Evolutionary conservation across 2,797 vertebrate species (phyloP).

Genomic region (Xiphophorus birchmanni): DNA sequence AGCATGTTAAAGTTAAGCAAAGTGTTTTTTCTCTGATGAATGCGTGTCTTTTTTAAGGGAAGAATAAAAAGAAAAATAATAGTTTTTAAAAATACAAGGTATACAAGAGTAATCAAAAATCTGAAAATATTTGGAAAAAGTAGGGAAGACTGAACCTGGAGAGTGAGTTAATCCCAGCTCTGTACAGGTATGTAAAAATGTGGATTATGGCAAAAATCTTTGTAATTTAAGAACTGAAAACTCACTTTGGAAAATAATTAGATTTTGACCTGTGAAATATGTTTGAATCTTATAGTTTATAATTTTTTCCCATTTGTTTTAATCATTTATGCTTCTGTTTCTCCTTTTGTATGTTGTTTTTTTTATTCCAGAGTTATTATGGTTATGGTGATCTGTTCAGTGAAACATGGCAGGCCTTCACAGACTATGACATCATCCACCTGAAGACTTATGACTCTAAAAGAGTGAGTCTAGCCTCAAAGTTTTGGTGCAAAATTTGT

Average conservation of each 20-base stretch:
- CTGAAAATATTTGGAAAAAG: background rate
- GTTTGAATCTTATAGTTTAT: background rate
- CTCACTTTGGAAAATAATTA: background rate
- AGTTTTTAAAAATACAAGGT: background rate
- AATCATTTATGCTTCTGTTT: slow-evolving; percentile 28
- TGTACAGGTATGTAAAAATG: background rate
- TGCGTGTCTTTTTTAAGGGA: background rate
- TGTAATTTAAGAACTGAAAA: background rate
- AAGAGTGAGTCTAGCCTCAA: slow-evolving; percentile 82
- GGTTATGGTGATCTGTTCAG: slow-evolving; percentile 95
- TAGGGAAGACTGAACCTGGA: background rate
- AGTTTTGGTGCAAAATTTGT: background rate
- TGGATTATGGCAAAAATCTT: background rate
- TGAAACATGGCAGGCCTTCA: slow-evolving; percentile 93
- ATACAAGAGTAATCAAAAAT: background rate
- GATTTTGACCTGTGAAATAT: background rate
- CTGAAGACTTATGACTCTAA: slow-evolving; percentile 94
- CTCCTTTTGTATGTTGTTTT: slow-evolving; percentile 7
- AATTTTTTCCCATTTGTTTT: background rate
- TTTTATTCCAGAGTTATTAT: slow-evolving; percentile 86
- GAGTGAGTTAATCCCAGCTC: background rate
- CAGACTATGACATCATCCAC: slow-evolving; percentile 89
- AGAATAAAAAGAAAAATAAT: background rate
- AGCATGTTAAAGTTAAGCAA: background rate
- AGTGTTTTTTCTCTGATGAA: background rate